Base-by-base conservation (phyloP, 2,113 vertebrate genomes). In the Pseudorhombus dupliciocellatus region DNA sequence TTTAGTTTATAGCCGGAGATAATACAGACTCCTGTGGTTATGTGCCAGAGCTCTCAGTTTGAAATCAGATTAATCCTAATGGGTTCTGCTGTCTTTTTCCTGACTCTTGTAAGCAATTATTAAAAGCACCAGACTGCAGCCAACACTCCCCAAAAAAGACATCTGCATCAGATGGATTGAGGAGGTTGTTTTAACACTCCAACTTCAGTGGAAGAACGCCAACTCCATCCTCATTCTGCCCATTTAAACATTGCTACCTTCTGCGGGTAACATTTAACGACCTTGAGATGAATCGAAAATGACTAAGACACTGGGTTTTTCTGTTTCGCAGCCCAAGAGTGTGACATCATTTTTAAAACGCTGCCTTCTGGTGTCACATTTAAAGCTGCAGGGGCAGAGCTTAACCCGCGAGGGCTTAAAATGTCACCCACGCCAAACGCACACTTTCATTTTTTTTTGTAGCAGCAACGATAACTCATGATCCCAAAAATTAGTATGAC, bases 51-150 rank as follows among this genome's bases (percentile, higher is more conserved):
- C 58, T 63, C 55, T 68, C 65, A 55, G 61, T 66, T 9, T 66
- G 63, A 70, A 46, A 31, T 48, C 54, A 46, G 63, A 73, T 80
- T 85, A 81, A 73, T 62, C 69, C n/a, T 61, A 80, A 82, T 84
- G 50, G 68, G 64, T 64, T 74, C 58, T 50, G 66, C 42, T 70
- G 51, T 59, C 70, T 65, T 70, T 61, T 67, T 11, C 69, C 28
- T 71, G 50, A 61, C 42, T 60, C 57, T 54, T 56, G 70, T 30
- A 21, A 28, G 24, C 63, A 75, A 26, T 58, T 57, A 66, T 61
- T 75, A n/a, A 73, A 69, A 67, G 53, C 31, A 37, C 25, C 57
- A 73, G 53, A 70, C 11, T 53, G 48, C 20, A 62, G 68, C 42
- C 56, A 64, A 53, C 22, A 16, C 56, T 37, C 50, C 26, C 28